phyloP scores from a whole-genome alignment of 2,797 vertebrate species.

The Percopsis omiscomaycus region DNA sequence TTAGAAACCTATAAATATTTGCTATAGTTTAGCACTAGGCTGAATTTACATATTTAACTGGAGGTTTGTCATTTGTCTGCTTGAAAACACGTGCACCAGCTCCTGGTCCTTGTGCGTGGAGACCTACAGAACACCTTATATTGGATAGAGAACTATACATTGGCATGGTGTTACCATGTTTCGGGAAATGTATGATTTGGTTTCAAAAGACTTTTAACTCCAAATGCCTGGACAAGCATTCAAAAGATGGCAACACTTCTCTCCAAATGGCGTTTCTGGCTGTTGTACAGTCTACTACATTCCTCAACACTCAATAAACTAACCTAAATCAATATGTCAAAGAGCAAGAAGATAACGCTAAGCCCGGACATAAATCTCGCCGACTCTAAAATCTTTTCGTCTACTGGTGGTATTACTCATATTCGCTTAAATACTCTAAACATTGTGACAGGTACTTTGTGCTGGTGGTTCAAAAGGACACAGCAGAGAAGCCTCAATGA shows the following conservation, averaged over 20 bases:
- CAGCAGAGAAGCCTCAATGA: conserved; percentile 50
- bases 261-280: conserved; percentile 41
- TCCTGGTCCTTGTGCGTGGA: conserved; percentile 27
- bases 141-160: conserved; percentile 16
- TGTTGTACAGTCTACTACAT: conserved; percentile 56
- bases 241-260: conserved; percentile 12
- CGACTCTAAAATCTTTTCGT: conserved; percentile 73
- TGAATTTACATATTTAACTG: conserved; percentile 71
- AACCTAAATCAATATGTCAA: conserved; percentile 71
- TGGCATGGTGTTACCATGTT: not conserved
- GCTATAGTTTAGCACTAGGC: conserved; percentile 57
- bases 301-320: conserved; percentile 78
- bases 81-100: conserved; percentile 21
- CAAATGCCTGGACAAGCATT: not conserved
- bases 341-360: conserved; percentile 71
- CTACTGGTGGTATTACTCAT: conserved; percentile 61
- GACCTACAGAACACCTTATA: conserved; percentile 38
- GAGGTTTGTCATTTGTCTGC: conserved; percentile 67
- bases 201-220: too few relatives aligned
- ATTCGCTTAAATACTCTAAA: conserved; percentile 72
- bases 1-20: conserved; percentile 75
- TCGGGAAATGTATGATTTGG: not conserved
- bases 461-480: conserved; percentile 70
- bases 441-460: conserved; percentile 72
- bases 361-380: conserved; percentile 70